Evolutionary conservation across 1,140 invertebrate genomes (phyloP).

Genomic region (Diprion similis): DNA sequence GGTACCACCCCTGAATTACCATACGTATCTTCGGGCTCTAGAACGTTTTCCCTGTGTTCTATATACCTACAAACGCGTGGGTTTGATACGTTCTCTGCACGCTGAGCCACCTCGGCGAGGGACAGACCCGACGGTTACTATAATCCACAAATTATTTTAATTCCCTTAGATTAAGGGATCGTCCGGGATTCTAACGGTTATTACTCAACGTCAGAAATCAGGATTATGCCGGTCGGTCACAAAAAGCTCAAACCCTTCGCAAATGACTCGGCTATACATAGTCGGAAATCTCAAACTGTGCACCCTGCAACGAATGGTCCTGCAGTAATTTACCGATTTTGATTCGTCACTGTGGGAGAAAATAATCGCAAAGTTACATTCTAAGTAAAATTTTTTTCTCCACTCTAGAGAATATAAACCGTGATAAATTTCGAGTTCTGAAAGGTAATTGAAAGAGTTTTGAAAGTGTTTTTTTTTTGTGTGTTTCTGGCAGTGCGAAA

Average conservation of each 20-base stretch:
- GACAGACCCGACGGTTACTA: neutral
- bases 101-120: neutral
- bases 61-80: neutral
- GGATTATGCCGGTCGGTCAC: constrained; percentile 7
- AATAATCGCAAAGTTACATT: too few species aligned
- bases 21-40: constrained; percentile 40
- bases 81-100: neutral
- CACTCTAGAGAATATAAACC: too few species aligned
- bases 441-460: too few species aligned
- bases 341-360: too few species aligned
- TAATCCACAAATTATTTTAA: constrained; percentile 3
- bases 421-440: too few species aligned
- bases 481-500: too few species aligned
- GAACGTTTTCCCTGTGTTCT: constrained; percentile 13
- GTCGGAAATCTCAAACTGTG: neutral
- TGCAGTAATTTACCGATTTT: too few species aligned
- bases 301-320: constrained; percentile 7
- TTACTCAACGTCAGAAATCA: constrained; percentile 35
- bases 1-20: constrained; percentile 38
- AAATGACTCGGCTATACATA: too few species aligned
- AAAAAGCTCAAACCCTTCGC: neutral
- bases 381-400: too few species aligned
- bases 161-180: neutral
- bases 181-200: constrained; percentile 20
- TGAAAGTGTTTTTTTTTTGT: too few species aligned